Percentiles rank a stretch among this genome's conserved stretches.
These are phyloP conservation scores for Ctenodactylus gundi DNA, from an alignment of 2,113 vertebrate species.

Conservation along the genomic window DNA sequence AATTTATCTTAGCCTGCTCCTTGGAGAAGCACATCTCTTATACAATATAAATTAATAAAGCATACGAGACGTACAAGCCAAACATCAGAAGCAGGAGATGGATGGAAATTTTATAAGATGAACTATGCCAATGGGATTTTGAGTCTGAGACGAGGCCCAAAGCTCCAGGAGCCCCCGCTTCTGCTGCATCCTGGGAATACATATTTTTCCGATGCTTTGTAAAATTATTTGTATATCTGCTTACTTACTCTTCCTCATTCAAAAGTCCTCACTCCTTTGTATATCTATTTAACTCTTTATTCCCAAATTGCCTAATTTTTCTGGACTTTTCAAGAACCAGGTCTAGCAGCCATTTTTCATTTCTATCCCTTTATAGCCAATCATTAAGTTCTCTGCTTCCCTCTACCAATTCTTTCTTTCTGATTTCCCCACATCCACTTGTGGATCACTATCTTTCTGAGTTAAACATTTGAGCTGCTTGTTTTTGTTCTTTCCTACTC, in stretches of 20 bases:
- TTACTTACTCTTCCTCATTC: not conserved
- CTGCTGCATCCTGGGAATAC: not conserved
- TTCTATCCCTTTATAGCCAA: not conserved
- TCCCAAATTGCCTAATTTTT: not conserved
- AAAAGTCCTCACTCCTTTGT: not conserved
- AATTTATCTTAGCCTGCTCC: constrained; percentile 43
- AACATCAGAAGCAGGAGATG: not conserved
- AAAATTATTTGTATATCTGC: not conserved
- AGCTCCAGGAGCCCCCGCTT: not conserved
- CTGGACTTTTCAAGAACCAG: not conserved
- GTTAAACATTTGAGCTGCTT: not conserved
- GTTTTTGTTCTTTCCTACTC: constrained; percentile 21
- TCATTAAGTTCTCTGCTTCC: not conserved
- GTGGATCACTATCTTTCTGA: not conserved
- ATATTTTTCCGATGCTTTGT: not conserved
- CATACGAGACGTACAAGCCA: not conserved
- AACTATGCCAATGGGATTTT: not conserved
- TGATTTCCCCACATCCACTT: not conserved
- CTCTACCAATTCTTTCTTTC: not conserved
- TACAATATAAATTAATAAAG: constrained; percentile 31
- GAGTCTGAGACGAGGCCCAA: not conserved
- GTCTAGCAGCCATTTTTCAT: not conserved
- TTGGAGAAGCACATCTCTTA: constrained; percentile 48
- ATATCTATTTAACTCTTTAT: constrained; percentile 6
- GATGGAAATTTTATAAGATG: not conserved